Conservation (phyloP, 1,140 invertebrate species). For the Nephila pilipes region DNA sequence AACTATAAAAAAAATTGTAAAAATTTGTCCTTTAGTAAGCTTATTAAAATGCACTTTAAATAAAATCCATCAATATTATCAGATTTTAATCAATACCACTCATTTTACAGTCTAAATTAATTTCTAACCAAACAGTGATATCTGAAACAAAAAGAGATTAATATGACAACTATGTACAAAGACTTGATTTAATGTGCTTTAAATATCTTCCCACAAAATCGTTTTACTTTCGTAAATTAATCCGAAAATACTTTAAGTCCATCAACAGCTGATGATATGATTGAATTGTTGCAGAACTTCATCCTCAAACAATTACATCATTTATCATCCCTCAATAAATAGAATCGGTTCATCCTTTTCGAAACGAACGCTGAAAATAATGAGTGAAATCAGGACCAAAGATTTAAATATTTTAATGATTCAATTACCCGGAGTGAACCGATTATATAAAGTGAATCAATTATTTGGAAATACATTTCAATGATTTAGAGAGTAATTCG, state of each 20-base stretch:
- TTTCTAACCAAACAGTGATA: no score
- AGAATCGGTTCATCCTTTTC: neutral
- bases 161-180: no score
- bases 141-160: no score
- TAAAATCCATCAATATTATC: no score
- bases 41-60: no score
- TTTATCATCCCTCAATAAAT: slow-evolving; percentile 10
- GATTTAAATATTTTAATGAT: slow-evolving; percentile 34
- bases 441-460: slow-evolving; percentile 14
- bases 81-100: no score
- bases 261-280: neutral
- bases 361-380: neutral
- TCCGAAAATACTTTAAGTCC: neutral
- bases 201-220: no score
- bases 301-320: neutral
- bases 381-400: neutral
- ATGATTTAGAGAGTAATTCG: neutral
- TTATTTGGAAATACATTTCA: neutral
- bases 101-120: no score
- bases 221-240: no score
- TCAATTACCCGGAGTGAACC: neutral
- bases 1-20: no score
- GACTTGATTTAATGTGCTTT: no score
- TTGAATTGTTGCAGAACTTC: neutral
- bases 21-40: no score